Evolutionary conservation across 2,113 vertebrate genomes (phyloP).

Genomic region (Tetrax tetrax): DNA sequence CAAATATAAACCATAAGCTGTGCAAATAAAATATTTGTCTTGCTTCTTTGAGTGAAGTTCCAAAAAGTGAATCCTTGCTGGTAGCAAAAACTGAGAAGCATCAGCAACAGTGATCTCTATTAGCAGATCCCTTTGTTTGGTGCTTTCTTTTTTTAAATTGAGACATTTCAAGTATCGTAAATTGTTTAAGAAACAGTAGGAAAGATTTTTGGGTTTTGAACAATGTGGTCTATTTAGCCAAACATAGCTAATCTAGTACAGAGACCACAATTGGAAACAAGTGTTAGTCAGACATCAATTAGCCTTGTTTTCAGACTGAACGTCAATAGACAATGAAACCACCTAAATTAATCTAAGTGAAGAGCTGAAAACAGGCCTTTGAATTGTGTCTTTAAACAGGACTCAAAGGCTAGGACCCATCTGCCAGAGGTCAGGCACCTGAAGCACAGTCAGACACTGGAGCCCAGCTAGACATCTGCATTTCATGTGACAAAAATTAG

Average conservation of each 20-base stretch:
- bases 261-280: slow-evolving; percentile 24
- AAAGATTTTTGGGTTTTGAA: slow-evolving; percentile 24
- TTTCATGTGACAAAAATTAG: background rate
- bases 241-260: background rate
- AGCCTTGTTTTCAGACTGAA: slow-evolving; percentile 4
- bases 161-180: slow-evolving; percentile 3
- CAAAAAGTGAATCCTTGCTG: background rate
- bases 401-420: background rate
- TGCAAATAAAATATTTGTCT: slow-evolving; percentile 34
- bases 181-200: slow-evolving; percentile 26
- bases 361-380: background rate
- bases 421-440: background rate
- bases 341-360: background rate
- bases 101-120: background rate
- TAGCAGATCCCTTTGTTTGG: background rate
- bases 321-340: background rate
- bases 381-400: background rate
- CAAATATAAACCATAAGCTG: background rate
- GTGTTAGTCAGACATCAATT: slow-evolving; percentile 2
- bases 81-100: background rate
- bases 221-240: background rate
- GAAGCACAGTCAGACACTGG: background rate
- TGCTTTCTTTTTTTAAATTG: slow-evolving; percentile 13
- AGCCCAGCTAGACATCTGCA: background rate
- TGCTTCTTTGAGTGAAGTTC: background rate